A percentile compares a stretch with the other conserved stretches of the same genome.
phyloP scores from a whole-genome alignment of 2,797 vertebrate genomes.

The Rhabdophis nuchalis region DNA sequence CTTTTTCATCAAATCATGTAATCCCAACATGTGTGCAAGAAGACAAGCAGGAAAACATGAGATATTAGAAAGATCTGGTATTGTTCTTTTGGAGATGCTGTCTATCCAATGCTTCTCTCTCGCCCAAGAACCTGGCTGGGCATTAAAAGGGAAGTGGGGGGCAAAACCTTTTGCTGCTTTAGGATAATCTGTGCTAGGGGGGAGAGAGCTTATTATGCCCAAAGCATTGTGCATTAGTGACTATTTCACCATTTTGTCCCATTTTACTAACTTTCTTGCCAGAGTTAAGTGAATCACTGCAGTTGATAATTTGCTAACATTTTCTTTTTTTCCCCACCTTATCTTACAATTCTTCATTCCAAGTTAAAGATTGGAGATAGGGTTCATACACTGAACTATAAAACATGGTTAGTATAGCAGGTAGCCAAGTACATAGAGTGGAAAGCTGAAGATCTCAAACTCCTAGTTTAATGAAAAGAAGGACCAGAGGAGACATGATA shows the following conservation, averaged over 20 bases:
- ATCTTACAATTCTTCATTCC: no score
- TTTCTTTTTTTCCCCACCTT: no score
- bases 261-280: not conserved
- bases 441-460: no score
- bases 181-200: not conserved
- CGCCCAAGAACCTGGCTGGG: not conserved
- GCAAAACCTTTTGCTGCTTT: not conserved
- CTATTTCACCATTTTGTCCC: not conserved
- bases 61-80: not conserved
- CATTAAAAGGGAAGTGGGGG: not conserved
- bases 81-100: not conserved
- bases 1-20: not conserved
- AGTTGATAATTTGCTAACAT: not conserved
- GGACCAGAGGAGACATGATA: no score
- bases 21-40: not conserved
- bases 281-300: not conserved
- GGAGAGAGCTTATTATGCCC: not conserved
- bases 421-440: no score
- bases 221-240: not conserved
- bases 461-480: no score
- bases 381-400: no score
- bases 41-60: not conserved
- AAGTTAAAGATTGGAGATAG: no score
- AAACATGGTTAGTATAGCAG: no score
- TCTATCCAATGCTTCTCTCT: not conserved